These are phyloP conservation scores for Sorex araneus DNA, from an alignment of 2,113 vertebrate species.

Conservation along the genomic window DNA sequence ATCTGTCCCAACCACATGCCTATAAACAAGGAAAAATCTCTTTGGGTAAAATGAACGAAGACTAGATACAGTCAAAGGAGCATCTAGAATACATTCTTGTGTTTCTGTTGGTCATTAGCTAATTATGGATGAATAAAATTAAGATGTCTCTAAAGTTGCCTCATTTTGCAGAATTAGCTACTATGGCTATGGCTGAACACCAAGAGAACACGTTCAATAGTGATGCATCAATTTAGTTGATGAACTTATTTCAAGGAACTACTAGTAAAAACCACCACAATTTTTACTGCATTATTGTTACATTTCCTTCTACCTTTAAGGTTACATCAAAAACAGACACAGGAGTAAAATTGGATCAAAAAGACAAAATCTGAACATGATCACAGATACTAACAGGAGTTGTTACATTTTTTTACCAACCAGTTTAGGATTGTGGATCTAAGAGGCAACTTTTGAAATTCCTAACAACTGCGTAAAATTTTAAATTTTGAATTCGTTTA, in stretches of 20 bases:
- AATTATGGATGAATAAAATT: conserved; percentile 77
- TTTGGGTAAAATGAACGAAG: conserved; percentile 72
- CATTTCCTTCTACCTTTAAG: neutral
- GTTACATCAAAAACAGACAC: conserved; percentile 6
- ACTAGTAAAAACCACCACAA: conserved; percentile 9
- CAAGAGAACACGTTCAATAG: conserved; percentile 28
- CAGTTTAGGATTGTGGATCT: neutral
- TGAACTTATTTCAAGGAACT: conserved; percentile 51
- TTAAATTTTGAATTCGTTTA: no score
- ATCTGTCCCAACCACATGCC: conserved; percentile 79
- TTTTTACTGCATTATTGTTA: conserved; percentile 35
- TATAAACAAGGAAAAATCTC: conserved; percentile 75
- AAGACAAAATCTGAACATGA: conserved; percentile 15
- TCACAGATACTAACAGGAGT: neutral
- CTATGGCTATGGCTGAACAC: conserved; percentile 33
- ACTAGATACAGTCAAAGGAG: conserved; percentile 58
- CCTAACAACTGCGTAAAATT: neutral
- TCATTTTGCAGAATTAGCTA: conserved; percentile 36
- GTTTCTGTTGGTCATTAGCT: conserved; percentile 74
- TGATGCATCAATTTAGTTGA: conserved; percentile 40
- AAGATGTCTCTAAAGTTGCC: conserved; percentile 61
- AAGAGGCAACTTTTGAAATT: neutral
- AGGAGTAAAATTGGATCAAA: conserved; percentile 14
- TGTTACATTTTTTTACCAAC: neutral
- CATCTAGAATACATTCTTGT: conserved; percentile 57